Conservation (phyloP, 2,888 invertebrate species). For the Callimorpha dominula region DNA sequence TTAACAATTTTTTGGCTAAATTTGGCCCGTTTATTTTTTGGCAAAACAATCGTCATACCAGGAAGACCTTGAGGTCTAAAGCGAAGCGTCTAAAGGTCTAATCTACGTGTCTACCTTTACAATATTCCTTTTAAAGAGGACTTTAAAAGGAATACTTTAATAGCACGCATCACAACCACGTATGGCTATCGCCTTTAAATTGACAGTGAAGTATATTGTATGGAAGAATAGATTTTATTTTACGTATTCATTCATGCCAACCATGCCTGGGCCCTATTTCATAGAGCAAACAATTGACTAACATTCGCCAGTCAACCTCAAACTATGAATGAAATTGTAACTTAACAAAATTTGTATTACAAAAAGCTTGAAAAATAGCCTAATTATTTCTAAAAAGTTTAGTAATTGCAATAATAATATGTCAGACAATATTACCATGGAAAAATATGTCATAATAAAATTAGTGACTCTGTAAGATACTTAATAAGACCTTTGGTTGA, state of each 20-base stretch:
- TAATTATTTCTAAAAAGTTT: neutral
- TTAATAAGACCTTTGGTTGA: neutral
- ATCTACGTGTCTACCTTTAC: slow-evolving; percentile 79
- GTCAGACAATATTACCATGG: neutral
- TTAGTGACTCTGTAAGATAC: neutral
- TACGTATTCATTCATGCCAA: slow-evolving; percentile 81
- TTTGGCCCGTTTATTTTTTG: slow-evolving; percentile 75
- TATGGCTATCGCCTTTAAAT: slow-evolving; percentile 82
- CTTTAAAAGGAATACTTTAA: slow-evolving; percentile 70
- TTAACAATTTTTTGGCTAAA: slow-evolving; percentile 49
- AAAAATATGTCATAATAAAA: neutral
- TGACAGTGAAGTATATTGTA: slow-evolving; percentile 78
- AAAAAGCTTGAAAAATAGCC: slow-evolving; percentile 2
- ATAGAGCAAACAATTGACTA: neutral
- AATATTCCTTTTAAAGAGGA: slow-evolving; percentile 70
- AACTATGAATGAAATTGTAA: neutral
- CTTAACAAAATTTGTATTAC: neutral
- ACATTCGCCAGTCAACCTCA: slow-evolving; percentile 9
- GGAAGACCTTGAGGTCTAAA: slow-evolving; percentile 82
- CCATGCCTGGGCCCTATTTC: slow-evolving; percentile 60
- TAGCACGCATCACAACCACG: slow-evolving; percentile 86
- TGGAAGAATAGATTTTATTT: slow-evolving; percentile 73
- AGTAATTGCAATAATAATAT: neutral
- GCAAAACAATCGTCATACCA: slow-evolving; percentile 70
- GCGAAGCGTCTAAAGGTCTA: slow-evolving; percentile 83